Percentiles rank a stretch among this genome's conserved stretches.
These are phyloP conservation scores for Lottia gigantea DNA, from an alignment of 2,888 invertebrate species.

Conservation along the genomic window DNA sequence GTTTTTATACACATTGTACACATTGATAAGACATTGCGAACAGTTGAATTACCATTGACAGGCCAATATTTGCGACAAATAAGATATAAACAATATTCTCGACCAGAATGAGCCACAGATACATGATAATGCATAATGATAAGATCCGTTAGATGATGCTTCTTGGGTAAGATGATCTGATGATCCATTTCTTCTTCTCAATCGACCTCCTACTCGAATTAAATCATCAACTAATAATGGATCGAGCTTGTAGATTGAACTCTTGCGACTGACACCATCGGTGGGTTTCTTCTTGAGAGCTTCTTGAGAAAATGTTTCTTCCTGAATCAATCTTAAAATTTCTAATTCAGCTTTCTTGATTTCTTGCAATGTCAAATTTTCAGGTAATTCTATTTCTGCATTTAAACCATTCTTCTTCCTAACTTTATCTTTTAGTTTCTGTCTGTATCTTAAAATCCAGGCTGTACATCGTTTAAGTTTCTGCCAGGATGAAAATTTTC, in stretches of 20 bases:
- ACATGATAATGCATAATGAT: neutral
- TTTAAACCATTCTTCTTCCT: too few species aligned
- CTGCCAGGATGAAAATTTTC: too few species aligned
- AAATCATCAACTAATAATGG: neutral
- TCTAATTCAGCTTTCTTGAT: too few species aligned
- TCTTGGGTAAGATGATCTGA: constrained; percentile 13
- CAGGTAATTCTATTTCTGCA: too few species aligned
- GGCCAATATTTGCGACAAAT: neutral
- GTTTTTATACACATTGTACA: neutral
- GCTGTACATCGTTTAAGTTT: too few species aligned
- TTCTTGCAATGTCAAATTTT: too few species aligned
- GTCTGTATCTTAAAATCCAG: too few species aligned
- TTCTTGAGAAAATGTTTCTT: too few species aligned
- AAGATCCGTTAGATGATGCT: neutral
- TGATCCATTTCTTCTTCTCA: neutral
- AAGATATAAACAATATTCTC: neutral
- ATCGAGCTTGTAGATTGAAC: neutral
- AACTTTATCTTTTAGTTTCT: too few species aligned
- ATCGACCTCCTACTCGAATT: constrained; percentile 6
- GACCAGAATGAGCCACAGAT: neutral
- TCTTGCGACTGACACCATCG: neutral
- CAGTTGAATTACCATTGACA: neutral
- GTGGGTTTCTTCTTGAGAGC: too few species aligned
- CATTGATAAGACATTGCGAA: neutral
- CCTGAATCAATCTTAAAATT: too few species aligned